A percentile compares a stretch with the other conserved stretches of the same genome.
phyloP scores from a whole-genome alignment of 2,888 invertebrate genomes.

The Agonopterix alstromeriana region DNA sequence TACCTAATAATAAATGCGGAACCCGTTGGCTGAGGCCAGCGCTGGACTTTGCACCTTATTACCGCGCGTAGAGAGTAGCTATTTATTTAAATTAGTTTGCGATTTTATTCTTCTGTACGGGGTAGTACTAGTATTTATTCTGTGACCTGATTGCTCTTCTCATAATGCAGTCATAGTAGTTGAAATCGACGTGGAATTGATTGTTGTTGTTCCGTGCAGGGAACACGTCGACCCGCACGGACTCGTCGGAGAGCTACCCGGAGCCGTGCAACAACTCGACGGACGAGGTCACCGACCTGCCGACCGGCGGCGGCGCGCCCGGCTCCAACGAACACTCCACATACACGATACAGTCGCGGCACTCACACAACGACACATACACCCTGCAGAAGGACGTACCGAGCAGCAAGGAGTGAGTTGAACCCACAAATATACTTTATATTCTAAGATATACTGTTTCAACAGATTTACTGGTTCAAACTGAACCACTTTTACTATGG shows the following conservation, averaged over 20 bases:
- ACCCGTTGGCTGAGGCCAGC: too few relatives aligned
- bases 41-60: too few relatives aligned
- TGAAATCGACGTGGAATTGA: too few relatives aligned
- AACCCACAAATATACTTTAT: background rate
- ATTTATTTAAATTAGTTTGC: too few relatives aligned
- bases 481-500: too few relatives aligned
- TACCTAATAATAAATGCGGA: too few relatives aligned
- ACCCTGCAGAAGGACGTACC: constrained; percentile 42
- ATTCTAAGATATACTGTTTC: background rate
- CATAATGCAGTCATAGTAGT: too few relatives aligned
- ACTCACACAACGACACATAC: constrained; percentile 39
- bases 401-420: constrained; percentile 55
- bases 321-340: constrained; percentile 29
- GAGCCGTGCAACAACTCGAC: constrained; percentile 66
- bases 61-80: too few relatives aligned
- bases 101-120: too few relatives aligned
- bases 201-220: constrained; percentile 24
- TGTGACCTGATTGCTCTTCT: too few relatives aligned
- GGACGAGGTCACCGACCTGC: constrained; percentile 53
- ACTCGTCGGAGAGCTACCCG: constrained; percentile 64
- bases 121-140: too few relatives aligned
- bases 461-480: too few relatives aligned
- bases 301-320: constrained; percentile 32
- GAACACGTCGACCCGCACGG: constrained; percentile 53
- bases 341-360: constrained; percentile 36